Base-by-base conservation (phyloP, 2,888 invertebrate genomes). In the Pedicia rivosa region DNA sequence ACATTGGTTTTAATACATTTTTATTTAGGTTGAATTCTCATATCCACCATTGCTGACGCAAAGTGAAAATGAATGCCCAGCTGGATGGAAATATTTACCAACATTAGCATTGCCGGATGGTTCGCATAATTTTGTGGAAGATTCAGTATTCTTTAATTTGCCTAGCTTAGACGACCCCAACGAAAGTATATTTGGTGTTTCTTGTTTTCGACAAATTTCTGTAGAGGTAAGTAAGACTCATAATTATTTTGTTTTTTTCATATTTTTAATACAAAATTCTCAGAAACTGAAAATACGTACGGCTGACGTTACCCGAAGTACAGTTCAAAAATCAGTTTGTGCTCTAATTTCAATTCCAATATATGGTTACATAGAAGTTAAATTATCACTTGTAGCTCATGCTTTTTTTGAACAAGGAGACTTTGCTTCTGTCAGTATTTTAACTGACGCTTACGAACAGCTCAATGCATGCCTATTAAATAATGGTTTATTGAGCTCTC, bases 241-340 rank as follows among this genome's bases (percentile, higher is more conserved):
- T 31, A 28, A 34, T 10, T 20, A 10, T 16, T 12, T 36, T 33
- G 7, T 16, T 28, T 19, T 20, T 14, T 38, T 9, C 13, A n/a
- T 29, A 14, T 8, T 24, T 25, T 29, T 5, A 24, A 24, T 8
- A 24, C 8, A 24, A 24, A 10, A n/a, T n/a, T 63, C 65, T 15
- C 59, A 94, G 88, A 84, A 88, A 71, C 68, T 98, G 26, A 75
- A 83, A 52, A 86, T 87, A 54, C 80, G 80, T 48, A 88, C 91
- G 3, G 83, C 88, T 3, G 95, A 98, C 54, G 88, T 98, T 55
- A 98, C 97, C 0, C 70, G 98, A 47, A 91, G 90, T 51, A 91
- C 94, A 4, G 94, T 98, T 12, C 97, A 97, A 64, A 98, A 98
- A 60, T 90, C 92, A 51, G 95, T 98, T 1, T 94, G 94, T 65